Conservation (phyloP, 92 coral and sea anemone species). For the Anthopleura xanthogrammica region DNA sequence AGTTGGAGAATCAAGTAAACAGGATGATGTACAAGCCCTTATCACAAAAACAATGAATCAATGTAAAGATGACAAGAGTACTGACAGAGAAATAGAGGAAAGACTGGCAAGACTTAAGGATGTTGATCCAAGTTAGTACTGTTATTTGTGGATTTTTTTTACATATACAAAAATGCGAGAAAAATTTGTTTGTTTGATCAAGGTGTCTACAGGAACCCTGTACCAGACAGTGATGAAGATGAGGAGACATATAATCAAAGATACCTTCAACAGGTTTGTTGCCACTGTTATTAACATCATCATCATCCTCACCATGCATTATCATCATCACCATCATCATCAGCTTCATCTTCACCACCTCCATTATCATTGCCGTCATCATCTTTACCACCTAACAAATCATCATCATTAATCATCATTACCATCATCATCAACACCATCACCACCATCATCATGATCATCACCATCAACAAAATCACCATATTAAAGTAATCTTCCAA, state of each 20-base stretch:
- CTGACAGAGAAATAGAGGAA: conserved; percentile 73
- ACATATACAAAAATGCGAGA: too few species aligned
- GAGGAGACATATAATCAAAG: conserved; percentile 70
- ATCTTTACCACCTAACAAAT: background rate
- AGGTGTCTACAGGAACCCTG: conserved; percentile 62
- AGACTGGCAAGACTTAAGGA: conserved; percentile 85
- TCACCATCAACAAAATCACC: too few species aligned
- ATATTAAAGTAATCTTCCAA: too few species aligned
- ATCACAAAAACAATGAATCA: conserved; percentile 38
- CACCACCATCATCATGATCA: background rate
- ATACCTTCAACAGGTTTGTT: conserved; percentile 80
- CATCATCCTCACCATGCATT: background rate
- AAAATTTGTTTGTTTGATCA: background rate
- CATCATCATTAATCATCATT: background rate
- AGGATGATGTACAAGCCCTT: conserved; percentile 38
- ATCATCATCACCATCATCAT: background rate
- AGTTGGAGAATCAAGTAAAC: background rate
- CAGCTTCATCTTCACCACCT: background rate
- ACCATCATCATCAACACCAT: background rate
- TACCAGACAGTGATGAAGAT: conserved; percentile 82
- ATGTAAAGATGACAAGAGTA: conserved; percentile 15
- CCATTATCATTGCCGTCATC: background rate
- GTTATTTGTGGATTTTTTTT: background rate
- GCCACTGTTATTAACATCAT: background rate
- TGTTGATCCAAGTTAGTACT: conserved; percentile 73